These are phyloP conservation scores for Ceratina calcarata DNA, from an alignment of 1,140 invertebrate species.

Conservation along the genomic window DNA sequence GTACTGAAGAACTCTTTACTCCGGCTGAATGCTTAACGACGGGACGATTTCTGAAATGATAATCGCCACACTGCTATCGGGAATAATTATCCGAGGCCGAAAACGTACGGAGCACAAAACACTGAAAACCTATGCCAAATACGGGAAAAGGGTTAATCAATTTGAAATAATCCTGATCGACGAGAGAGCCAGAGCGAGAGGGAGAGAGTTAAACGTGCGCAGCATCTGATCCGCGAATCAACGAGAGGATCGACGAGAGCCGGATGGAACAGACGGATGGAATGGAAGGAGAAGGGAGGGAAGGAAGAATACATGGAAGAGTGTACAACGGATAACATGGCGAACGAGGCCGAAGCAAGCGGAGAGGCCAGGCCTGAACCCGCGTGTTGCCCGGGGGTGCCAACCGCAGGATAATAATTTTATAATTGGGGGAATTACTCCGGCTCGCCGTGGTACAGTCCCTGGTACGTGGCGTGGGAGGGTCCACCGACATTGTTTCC, in stretches of 20 bases:
- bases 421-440: constrained; percentile 80
- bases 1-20: neutral
- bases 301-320: constrained; percentile 38
- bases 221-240: constrained; percentile 62
- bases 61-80: neutral
- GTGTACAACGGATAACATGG: constrained; percentile 64
- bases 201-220: constrained; percentile 39
- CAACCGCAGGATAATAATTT: constrained; percentile 80
- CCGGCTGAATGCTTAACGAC: neutral
- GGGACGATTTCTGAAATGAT: neutral
- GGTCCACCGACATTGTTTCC: constrained; percentile 76
- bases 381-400: constrained; percentile 79
- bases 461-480: constrained; percentile 75
- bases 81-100: neutral
- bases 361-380: constrained; percentile 59
- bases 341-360: constrained; percentile 67
- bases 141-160: constrained; percentile 26
- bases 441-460: constrained; percentile 76
- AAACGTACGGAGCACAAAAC: neutral
- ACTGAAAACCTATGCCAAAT: constrained; percentile 13
- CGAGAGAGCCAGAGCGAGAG: neutral
- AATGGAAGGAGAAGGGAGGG: constrained; percentile 5
- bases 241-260: constrained; percentile 62
- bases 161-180: constrained; percentile 30
- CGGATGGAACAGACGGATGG: constrained; percentile 44